These are phyloP conservation scores for Falco columbarius DNA, from an alignment of 2,797 vertebrate species.

Conservation along the genomic window DNA sequence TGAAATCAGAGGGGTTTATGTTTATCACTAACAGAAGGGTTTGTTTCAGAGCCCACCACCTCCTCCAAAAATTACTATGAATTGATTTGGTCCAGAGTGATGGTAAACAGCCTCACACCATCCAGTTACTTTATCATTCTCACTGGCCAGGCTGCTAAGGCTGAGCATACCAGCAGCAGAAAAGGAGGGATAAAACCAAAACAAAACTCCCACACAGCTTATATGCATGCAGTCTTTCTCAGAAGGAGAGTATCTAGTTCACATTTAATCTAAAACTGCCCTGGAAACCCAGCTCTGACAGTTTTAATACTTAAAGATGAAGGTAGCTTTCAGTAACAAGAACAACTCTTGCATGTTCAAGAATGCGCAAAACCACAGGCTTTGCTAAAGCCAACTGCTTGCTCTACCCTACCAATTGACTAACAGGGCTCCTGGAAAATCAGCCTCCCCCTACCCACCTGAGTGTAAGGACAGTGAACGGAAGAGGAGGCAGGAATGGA, in stretches of 20 bases:
- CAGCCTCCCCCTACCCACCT: neutral
- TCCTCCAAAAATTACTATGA: neutral
- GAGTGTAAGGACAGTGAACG: neutral
- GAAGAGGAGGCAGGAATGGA: neutral
- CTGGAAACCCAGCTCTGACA: neutral
- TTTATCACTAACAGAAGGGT: neutral
- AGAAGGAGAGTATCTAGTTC: neutral
- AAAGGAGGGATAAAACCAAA: neutral
- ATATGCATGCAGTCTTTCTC: neutral
- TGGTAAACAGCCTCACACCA: neutral
- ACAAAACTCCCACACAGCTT: neutral
- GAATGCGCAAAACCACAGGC: neutral
- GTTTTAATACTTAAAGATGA: neutral
- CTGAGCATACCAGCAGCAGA: neutral
- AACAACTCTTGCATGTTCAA: neutral
- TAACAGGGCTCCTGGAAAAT: neutral
- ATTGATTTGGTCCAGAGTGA: neutral
- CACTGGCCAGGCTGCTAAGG: neutral
- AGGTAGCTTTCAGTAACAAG: neutral
- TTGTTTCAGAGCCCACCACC: neutral
- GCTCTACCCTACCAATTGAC: rapidly evolving
- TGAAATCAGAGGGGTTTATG: neutral
- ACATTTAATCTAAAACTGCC: neutral
- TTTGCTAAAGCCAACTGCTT: neutral
- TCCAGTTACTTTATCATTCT: neutral